These are phyloP conservation scores for Rhipidura dahli DNA, from an alignment of 2,113 vertebrate species.

Conservation along the genomic window DNA sequence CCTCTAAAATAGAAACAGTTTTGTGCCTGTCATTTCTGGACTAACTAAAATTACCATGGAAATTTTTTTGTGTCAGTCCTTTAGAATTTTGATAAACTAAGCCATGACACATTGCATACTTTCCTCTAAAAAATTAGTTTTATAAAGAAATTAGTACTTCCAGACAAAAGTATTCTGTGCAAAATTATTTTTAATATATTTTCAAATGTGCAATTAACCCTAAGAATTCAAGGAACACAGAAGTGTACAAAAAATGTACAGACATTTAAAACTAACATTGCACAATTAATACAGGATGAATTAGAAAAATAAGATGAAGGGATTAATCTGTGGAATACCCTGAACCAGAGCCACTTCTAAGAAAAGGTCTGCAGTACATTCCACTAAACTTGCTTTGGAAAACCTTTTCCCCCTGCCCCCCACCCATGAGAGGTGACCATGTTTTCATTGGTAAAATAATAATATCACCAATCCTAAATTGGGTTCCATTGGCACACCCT, in stretches of 20 bases:
- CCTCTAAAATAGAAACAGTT: not conserved
- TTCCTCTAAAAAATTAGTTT: not conserved
- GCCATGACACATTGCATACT: not conserved
- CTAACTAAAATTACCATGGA: not conserved
- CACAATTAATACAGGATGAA: not conserved
- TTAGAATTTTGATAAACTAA: not conserved
- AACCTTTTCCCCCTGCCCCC: not conserved
- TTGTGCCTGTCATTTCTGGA: not conserved
- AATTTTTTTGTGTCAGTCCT: not conserved
- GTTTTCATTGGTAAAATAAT: not conserved
- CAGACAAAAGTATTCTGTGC: not conserved
- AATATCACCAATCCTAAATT: not conserved
- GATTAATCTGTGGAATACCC: not conserved
- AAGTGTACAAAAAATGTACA: not conserved
- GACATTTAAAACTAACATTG: not conserved
- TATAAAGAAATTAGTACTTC: not conserved
- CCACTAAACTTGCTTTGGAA: not conserved
- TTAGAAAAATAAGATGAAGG: conserved; percentile 3
- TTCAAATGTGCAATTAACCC: not conserved
- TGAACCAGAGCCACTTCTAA: not conserved
- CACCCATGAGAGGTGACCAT: not conserved
- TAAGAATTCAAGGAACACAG: not conserved
- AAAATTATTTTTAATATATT: conserved; percentile 15
- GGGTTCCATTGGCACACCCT: not conserved
- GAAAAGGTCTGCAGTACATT: not conserved